phyloP scores from a whole-genome alignment of 2,113 vertebrate species.

The Taxidea taxus region DNA sequence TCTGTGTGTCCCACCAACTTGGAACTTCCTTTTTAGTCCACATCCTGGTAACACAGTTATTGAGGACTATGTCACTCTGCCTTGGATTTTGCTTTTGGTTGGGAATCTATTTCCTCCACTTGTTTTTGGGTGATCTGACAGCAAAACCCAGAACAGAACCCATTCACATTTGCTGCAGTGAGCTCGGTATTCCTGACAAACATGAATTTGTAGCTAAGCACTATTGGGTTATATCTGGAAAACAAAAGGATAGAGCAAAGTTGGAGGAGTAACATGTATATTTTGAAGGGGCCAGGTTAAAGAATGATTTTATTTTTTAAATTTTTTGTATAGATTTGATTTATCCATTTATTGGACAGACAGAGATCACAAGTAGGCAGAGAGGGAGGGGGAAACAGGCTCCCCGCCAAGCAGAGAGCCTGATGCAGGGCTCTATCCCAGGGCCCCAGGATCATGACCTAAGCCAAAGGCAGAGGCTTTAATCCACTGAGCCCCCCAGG shows the following conservation, averaged over 20 bases:
- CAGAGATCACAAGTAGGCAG: no score
- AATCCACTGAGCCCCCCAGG: no score
- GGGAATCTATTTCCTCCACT: background rate
- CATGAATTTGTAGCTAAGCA: background rate
- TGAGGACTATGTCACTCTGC: background rate
- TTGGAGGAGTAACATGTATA: background rate
- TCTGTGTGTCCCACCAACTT: background rate
- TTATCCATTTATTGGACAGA: no score
- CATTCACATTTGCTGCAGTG: background rate
- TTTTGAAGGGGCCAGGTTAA: background rate
- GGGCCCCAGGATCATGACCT: no score
- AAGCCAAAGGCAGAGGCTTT: no score
- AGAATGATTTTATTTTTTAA: background rate
- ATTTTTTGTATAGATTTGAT: background rate
- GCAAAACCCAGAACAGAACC: background rate
- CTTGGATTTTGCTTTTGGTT: background rate
- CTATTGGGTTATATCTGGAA: background rate
- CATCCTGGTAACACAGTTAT: background rate
- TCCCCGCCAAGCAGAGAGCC: no score
- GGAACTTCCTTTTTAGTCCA: background rate
- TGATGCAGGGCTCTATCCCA: rapidly evolving
- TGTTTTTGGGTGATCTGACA: rapidly evolving
- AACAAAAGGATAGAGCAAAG: background rate
- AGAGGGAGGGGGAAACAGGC: no score
- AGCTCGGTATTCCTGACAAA: background rate